Conservation (phyloP, 2,888 invertebrate species). For the Abscondita cerata region DNA sequence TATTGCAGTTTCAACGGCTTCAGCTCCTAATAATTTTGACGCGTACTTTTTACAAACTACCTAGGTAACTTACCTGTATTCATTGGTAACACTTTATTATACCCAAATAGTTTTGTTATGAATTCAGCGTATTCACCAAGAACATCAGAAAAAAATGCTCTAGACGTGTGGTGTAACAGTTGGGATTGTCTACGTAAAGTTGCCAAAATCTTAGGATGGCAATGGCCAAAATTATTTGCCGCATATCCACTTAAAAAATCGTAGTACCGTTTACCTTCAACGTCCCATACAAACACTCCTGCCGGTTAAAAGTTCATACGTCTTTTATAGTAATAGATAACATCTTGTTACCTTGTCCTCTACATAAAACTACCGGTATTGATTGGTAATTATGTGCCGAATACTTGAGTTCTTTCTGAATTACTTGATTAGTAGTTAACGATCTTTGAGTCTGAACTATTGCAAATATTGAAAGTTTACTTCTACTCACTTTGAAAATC, state of each 20-base stretch:
- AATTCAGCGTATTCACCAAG: constrained; percentile 79
- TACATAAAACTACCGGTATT: constrained; percentile 87
- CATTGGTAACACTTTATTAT: constrained; percentile 82
- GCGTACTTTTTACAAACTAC: too few relatives aligned
- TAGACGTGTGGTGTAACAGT: constrained; percentile 73
- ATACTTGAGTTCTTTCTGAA: constrained; percentile 83
- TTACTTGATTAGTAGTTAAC: constrained; percentile 59
- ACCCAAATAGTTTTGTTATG: constrained; percentile 74
- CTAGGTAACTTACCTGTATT: constrained; percentile 69
- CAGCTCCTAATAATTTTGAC: too few relatives aligned
- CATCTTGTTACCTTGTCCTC: constrained; percentile 85
- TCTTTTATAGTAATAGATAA: too few relatives aligned
- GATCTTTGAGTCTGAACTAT: constrained; percentile 11
- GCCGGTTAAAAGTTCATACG: too few relatives aligned
- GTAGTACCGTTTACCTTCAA: constrained; percentile 77
- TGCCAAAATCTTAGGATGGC: constrained; percentile 74
- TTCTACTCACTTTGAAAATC: too few relatives aligned
- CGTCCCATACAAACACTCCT: constrained; percentile 80
- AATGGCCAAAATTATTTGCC: constrained; percentile 83
- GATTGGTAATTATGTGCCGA: constrained; percentile 98
- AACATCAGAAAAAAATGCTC: constrained; percentile 76
- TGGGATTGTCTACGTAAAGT: constrained; percentile 66
- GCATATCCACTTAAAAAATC: constrained; percentile 85
- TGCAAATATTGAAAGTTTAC: too few relatives aligned
- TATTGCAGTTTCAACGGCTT: constrained; percentile 81